phyloP scores from a whole-genome alignment of 2,797 vertebrate species.

The Dermochelys coriacea region DNA sequence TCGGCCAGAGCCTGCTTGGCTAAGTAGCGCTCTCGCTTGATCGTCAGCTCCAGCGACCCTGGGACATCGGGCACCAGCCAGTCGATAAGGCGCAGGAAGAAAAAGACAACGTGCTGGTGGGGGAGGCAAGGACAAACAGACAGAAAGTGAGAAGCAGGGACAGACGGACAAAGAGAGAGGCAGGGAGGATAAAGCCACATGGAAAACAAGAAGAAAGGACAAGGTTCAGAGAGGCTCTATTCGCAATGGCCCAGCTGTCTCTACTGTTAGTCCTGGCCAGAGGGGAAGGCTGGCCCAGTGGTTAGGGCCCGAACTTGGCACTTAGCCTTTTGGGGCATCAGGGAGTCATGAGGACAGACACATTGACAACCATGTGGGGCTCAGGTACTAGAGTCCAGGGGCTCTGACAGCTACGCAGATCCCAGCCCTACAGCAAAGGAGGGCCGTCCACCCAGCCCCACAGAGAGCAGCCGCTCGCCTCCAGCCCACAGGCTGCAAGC shows the following conservation, averaged over 20 bases:
- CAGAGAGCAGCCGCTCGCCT: neutral
- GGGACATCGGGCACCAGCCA: constrained; percentile 88
- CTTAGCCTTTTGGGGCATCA: too few species aligned
- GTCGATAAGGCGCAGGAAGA: constrained; percentile 83
- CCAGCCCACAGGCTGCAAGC: neutral
- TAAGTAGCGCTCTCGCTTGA: constrained; percentile 84
- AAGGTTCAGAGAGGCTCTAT: neutral
- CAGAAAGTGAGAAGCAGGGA: neutral
- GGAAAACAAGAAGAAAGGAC: neutral
- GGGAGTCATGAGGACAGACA: neutral
- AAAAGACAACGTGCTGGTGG: constrained; percentile 85
- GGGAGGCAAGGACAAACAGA: neutral
- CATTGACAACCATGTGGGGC: neutral
- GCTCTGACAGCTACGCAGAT: neutral
- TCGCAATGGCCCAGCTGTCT: neutral
- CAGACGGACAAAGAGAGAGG: neutral
- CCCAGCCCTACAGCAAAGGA: neutral
- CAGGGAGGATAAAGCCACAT: neutral
- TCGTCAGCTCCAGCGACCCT: constrained; percentile 82
- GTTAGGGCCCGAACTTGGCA: neutral
- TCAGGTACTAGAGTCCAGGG: too few species aligned
- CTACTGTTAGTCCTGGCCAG: neutral
- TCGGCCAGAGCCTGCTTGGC: constrained; percentile 85
- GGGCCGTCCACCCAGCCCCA: neutral
- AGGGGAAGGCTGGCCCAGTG: neutral